Conservation (phyloP, 1,140 invertebrate genomes). For the Sycophaga agraensis region DNA sequence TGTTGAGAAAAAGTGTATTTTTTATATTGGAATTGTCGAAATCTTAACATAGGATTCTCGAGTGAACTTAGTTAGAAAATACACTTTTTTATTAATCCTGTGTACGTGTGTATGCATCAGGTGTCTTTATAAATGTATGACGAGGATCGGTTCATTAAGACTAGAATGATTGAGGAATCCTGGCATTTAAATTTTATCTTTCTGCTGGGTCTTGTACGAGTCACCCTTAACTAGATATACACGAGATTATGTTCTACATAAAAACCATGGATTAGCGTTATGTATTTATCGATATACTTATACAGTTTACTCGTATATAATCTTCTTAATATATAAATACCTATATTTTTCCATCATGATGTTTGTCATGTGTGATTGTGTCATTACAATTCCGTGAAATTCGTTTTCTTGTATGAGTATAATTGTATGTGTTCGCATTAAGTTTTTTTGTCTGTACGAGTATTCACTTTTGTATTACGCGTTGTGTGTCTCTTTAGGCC, state of each 20-base stretch:
- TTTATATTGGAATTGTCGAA: not conserved
- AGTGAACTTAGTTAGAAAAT: not conserved
- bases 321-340: conserved; percentile 31
- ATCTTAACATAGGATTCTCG: not conserved
- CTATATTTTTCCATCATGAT: conserved; percentile 23
- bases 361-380: conserved; percentile 14
- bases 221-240: conserved; percentile 23
- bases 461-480: conserved; percentile 19
- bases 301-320: conserved; percentile 26
- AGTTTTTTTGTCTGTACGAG: not conserved
- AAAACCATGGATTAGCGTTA: conserved; percentile 28
- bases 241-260: conserved; percentile 23
- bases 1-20: not conserved
- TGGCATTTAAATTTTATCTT: conserved; percentile 12
- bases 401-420: not conserved
- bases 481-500: conserved; percentile 25
- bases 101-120: too few species aligned
- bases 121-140: conserved; percentile 17
- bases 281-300: conserved; percentile 30
- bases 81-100: too few species aligned
- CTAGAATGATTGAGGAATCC: conserved; percentile 29
- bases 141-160: conserved; percentile 31
- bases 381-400: not conserved
- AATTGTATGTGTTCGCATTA: not conserved
- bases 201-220: conserved; percentile 12